phyloP scores from a whole-genome alignment of 2,797 vertebrate species.

The Sebastes hubbsi region DNA sequence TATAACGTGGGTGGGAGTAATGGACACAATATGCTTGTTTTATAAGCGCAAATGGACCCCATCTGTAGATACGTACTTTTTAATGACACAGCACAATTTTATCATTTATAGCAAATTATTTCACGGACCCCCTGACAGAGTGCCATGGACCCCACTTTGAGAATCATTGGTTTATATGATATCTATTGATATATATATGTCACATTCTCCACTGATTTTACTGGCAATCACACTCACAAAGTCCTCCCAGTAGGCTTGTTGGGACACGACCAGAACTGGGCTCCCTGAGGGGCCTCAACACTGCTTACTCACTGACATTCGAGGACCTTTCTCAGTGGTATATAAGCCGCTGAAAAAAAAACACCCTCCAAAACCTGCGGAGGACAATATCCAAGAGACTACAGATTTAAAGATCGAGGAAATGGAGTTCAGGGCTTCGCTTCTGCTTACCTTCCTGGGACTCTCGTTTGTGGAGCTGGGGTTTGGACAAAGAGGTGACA shows the following conservation, averaged over 20 bases:
- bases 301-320: not conserved
- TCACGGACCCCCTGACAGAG: no score
- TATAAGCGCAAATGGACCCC: no score
- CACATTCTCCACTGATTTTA: not conserved
- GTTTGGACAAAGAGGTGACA: slow-evolving; percentile 21
- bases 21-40: no score
- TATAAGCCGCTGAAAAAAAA: not conserved
- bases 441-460: slow-evolving; percentile 4
- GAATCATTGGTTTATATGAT: not conserved
- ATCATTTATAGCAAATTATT: no score
- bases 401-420: not conserved
- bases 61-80: no score
- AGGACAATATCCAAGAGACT: not conserved
- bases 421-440: slow-evolving; percentile 20
- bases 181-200: not conserved
- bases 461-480: not conserved
- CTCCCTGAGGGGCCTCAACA: not conserved
- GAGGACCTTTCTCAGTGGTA: not conserved
- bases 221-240: not conserved
- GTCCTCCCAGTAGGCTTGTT: not conserved
- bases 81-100: no score
- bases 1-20: no score
- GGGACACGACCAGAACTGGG: not conserved
- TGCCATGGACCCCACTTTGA: no score
- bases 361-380: not conserved